Evolutionary conservation across 2,797 vertebrate species (phyloP).

Genomic region (Sylvilagus floridanus): DNA sequence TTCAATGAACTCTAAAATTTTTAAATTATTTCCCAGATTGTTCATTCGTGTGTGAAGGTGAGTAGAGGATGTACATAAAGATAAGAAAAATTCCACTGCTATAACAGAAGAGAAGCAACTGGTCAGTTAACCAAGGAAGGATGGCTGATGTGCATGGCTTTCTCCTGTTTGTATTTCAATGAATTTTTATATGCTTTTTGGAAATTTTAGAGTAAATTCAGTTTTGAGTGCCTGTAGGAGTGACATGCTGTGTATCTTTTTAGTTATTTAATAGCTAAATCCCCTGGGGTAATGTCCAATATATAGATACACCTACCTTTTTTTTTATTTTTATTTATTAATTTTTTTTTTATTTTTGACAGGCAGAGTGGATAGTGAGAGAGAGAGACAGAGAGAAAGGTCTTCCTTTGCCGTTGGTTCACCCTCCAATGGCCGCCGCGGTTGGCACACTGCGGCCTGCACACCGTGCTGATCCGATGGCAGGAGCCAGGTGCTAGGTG

Average conservation of each 20-base stretch:
- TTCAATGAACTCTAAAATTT: neutral
- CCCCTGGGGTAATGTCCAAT: neutral
- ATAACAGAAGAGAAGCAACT: constrained; percentile 12
- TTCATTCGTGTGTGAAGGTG: neutral
- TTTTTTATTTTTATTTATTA: too few species aligned
- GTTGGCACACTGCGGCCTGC: too few species aligned
- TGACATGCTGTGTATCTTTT: constrained; percentile 10
- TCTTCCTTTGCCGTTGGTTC: too few species aligned
- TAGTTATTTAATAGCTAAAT: constrained; percentile 36
- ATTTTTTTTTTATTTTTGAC: too few species aligned
- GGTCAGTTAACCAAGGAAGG: neutral
- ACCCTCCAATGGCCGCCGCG: too few species aligned
- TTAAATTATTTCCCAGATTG: constrained; percentile 7
- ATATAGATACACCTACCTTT: neutral
- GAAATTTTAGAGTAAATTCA: constrained; percentile 49
- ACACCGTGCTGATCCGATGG: too few species aligned
- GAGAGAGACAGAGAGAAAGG: too few species aligned
- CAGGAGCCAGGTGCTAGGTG: too few species aligned
- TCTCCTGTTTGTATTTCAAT: constrained; percentile 29
- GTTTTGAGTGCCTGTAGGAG: neutral
- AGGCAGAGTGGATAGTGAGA: too few species aligned
- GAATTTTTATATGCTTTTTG: constrained; percentile 39
- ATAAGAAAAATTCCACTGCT: neutral
- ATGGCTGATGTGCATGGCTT: neutral
- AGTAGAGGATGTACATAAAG: neutral